Base-by-base conservation (phyloP, 1,140 invertebrate species). In the Ctenoplectra terminalis region DNA sequence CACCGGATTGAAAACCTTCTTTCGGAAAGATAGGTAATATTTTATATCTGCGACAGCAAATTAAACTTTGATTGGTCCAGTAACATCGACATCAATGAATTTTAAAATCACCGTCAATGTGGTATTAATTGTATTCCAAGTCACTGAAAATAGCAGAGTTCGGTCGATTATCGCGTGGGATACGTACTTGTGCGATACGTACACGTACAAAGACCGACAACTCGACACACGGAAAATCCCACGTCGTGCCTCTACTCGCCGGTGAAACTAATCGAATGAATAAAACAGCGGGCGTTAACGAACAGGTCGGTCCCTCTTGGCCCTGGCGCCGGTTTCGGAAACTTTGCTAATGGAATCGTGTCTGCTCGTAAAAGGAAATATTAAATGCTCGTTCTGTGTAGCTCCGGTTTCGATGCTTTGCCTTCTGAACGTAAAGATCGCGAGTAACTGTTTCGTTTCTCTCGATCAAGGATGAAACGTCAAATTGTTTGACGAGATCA, bases 281-380 rank as follows among this genome's bases (percentile, higher is more conserved):
- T 90, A 90, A 90, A 86, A 86, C 79, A 90, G 87, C 74, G 70
- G 56, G 60, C 56, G 82, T 88, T 88, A 86, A 87, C 82, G 87
- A 87, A 90, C 79, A 82, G 84, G 77, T 85, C 61, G 77, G 66
- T 89, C 89, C 83, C 88, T 84, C 80, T 87, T 85, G 82, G 82
- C 66, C 64, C 52, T 60, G 76, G 80, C 46, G 40, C 72, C 64
- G 83, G 81, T 86, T 85, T 79, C 69, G 80, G 79, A 82, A 91
- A 90, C 88, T 90, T 91, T 86, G 73, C 75, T 90, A 91, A 91
- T 90, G 84, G 90, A 91, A 91, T 90, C 88, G 89, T 78, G 70
- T 72, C 54, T 76, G 73, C 86, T 87, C 71, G 80, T 87, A 85
- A 89, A n/a, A 86, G 82, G 86, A 90, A 90, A 91, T 88, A 90